Base-by-base conservation (phyloP, 1,140 invertebrate genomes). In the Drosophila varians region DNA sequence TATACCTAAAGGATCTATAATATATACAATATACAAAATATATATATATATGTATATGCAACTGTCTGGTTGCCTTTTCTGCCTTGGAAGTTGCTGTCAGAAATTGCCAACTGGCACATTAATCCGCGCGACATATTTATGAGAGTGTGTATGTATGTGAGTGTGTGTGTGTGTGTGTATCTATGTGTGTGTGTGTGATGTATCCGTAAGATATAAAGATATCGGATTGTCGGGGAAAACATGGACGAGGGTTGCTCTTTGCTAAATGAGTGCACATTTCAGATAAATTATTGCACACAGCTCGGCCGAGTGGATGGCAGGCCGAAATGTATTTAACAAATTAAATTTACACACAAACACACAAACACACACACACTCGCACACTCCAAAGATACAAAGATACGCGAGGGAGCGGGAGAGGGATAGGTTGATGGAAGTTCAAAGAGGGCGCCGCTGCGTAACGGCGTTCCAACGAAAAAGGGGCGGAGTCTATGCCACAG, bases 241-340 rank as follows among this genome's bases (percentile, higher is more conserved):
- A 78, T 73, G 80, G 82, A 86, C 82, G 82, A 87, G 82, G 82
- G 82, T 82, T 86, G 82, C 76, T 69, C 77, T 74, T 71, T 73
- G 78, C 74, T 77, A 88, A 88, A 88, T 88, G 83, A 88, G 77
- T 89, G 83, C 83, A 88, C 83, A 88, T 88, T 88, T 89, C 77
- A 88, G 83, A 88, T 88, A 88, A 88, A 89, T 88, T 88, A 88
- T 88, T 88, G 84, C 84, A 88, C 78, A 88, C 83, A 83, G 74
- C 72, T 88, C 76, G 74, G 69, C 62, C 77, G 77, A 31, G 21
- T n/a, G 4, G 28, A 64, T 79, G 77, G 57, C 77, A 76, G 72
- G 56, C 77, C 80, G 69, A 76, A 74, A 77, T 87, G 77, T 87
- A 87, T 87, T 87, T 77, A 87, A 87, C 83, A 87, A 88, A 87